Conservation (phyloP, 2,797 vertebrate genomes). For the Petrocephalus sullivani region DNA sequence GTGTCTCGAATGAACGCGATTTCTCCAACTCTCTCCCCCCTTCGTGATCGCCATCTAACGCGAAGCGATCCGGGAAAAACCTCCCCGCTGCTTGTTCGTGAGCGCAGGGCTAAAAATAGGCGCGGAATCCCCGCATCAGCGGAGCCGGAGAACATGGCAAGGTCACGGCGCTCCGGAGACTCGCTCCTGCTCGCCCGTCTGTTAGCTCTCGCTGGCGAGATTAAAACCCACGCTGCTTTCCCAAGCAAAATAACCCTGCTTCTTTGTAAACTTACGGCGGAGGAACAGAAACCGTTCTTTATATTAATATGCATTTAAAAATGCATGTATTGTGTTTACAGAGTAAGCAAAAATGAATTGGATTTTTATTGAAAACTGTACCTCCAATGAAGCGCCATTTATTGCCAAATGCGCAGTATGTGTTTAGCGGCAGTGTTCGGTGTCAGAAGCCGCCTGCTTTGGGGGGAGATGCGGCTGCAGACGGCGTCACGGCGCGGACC, state of each 20-base stretch:
- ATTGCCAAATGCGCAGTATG: not conserved
- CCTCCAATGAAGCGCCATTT: not conserved
- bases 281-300: not conserved
- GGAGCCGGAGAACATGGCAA: not conserved
- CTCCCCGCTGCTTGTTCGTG: slow-evolving; percentile 58
- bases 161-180: slow-evolving; percentile 7
- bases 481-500: not conserved
- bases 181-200: slow-evolving; percentile 1
- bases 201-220: not conserved
- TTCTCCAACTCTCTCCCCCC: not conserved
- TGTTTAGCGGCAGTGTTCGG: not conserved
- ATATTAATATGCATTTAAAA: too few relatives aligned
- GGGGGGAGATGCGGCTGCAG: not conserved
- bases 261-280: not conserved
- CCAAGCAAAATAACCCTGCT: not conserved
- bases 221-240: not conserved
- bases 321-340: not conserved
- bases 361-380: not conserved
- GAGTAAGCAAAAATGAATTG: not conserved
- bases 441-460: not conserved
- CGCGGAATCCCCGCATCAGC: slow-evolving; percentile 68
- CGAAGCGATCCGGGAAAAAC: slow-evolving; percentile 16
- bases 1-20: not conserved
- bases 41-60: not conserved
- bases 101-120: slow-evolving; percentile 65